Evolutionary conservation across 2,888 invertebrate species (phyloP).

Genomic region (Masnerella sp.): DNA sequence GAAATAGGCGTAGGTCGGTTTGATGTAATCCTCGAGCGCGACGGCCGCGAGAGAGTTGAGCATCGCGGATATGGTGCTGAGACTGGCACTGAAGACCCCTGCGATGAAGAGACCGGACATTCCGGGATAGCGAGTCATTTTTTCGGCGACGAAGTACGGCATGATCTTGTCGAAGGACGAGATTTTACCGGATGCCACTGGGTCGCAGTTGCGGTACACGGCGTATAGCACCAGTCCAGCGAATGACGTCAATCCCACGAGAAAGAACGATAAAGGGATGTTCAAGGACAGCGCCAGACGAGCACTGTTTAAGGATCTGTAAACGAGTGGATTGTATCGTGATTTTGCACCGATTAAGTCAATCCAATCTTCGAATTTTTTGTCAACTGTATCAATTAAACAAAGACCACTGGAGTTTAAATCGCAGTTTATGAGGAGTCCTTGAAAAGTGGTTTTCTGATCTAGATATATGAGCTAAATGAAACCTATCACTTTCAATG

Average conservation of each 20-base stretch:
- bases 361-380: too few species aligned
- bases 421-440: too few species aligned
- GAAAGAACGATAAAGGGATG: constrained; percentile 85
- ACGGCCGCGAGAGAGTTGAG: constrained; percentile 94
- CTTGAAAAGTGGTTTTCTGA: background rate
- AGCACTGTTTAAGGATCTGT: constrained; percentile 81
- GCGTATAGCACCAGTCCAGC: constrained; percentile 90
- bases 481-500: constrained; percentile 29
- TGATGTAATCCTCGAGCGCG: constrained; percentile 91
- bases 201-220: constrained; percentile 90
- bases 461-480: constrained; percentile 22
- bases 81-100: constrained; percentile 92
- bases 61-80: constrained; percentile 94
- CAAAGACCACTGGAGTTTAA: too few species aligned
- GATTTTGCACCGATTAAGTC: too few species aligned
- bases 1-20: constrained; percentile 75
- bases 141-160: constrained; percentile 87
- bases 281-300: constrained; percentile 87
- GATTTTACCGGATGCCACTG: constrained; percentile 82
- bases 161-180: constrained; percentile 84
- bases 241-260: constrained; percentile 84
- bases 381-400: too few species aligned
- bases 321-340: too few species aligned
- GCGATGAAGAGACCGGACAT: constrained; percentile 75
- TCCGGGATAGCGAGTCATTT: constrained; percentile 76